Evolutionary conservation across 2,797 vertebrate species (phyloP).

Genomic region (Cetoscarus ocellatus): DNA sequence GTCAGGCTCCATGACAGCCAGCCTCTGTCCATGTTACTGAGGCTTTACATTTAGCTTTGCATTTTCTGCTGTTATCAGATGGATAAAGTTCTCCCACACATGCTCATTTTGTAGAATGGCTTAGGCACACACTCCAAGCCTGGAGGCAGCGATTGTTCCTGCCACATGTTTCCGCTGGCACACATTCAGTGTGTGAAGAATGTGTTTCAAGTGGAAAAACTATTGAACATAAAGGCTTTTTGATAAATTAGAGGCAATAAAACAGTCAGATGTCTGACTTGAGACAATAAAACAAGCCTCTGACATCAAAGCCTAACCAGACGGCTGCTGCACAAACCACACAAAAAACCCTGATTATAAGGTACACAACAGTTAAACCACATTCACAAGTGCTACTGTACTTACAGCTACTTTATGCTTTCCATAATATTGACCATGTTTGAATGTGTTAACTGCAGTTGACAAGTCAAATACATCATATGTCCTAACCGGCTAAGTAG

Average conservation of each 20-base stretch:
- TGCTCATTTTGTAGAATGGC: neutral
- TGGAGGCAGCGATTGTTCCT: neutral
- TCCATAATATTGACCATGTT: constrained; percentile 1
- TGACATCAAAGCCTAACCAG: constrained; percentile 30
- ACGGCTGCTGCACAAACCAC: constrained; percentile 1
- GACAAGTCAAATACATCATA: constrained; percentile 3
- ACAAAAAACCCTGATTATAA: neutral
- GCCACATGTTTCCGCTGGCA: constrained; percentile 47
- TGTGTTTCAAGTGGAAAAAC: constrained; percentile 42
- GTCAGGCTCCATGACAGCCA: constrained; percentile 11
- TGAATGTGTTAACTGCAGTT: constrained; percentile 5
- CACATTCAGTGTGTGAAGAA: constrained; percentile 36
- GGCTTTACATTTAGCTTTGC: neutral
- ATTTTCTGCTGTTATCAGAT: constrained; percentile 4
- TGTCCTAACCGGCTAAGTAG: neutral
- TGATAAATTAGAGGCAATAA: constrained; percentile 27
- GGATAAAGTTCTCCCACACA: neutral
- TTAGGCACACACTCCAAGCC: constrained; percentile 11
- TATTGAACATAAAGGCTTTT: constrained; percentile 26
- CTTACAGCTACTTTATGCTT: constrained; percentile 6
- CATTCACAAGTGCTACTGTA: constrained; percentile 16
- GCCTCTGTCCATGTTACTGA: constrained; percentile 1
- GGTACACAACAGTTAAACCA: neutral
- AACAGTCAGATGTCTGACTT: constrained; percentile 39
- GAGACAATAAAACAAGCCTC: constrained; percentile 21